Base-by-base conservation (phyloP, 2,797 vertebrate genomes). In the Leuciscus waleckii region DNA sequence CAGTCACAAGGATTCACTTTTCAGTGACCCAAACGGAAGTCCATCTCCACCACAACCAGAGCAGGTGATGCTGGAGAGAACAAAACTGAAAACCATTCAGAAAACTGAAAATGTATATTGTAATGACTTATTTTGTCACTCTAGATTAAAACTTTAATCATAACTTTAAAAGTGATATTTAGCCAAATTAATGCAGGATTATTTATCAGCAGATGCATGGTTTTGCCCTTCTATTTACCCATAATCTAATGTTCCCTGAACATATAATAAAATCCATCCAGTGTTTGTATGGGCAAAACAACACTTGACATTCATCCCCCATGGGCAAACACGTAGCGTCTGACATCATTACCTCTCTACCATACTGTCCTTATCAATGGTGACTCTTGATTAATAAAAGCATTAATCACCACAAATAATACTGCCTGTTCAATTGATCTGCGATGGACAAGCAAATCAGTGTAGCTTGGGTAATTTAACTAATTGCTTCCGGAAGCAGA, bases 401-500 rank as follows among this genome's bases (percentile, higher is more conserved):
- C 41, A 56, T 41, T 71, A 81, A 74, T 88, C 65, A 80, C 41
- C 76, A 63, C 51, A 83, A 81, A 85, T 85, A 73, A 77, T 78
- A 43, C 69, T 32, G 63, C 67, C 32, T 85, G 67, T 80, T 83
- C 26, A 81, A 89, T 86, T 87, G 85, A 89, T 88, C 70, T 49
- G 29, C 19, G 83, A 63, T 35, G 51, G n/a, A 75, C 35, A 13
- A 13, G 46, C 63, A 43, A n/a, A n/a, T 76, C 16, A 8, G 51
- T 63, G 49, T 58, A 74, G 70, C 49, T 76, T 43, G 77, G 86
- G 83, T 85, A 79, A 84, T 85, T 75, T 43, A 85, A 79, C 69
- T 81, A 88, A 89, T 74, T 81, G 83, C 87, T 88, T 89, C 85
- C 85, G 88, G 77, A 41, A 76, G 80, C 67, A 82, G 49, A 77